phyloP scores from a whole-genome alignment of 2,797 vertebrate species.

The Micropoecilia bifurca region DNA sequence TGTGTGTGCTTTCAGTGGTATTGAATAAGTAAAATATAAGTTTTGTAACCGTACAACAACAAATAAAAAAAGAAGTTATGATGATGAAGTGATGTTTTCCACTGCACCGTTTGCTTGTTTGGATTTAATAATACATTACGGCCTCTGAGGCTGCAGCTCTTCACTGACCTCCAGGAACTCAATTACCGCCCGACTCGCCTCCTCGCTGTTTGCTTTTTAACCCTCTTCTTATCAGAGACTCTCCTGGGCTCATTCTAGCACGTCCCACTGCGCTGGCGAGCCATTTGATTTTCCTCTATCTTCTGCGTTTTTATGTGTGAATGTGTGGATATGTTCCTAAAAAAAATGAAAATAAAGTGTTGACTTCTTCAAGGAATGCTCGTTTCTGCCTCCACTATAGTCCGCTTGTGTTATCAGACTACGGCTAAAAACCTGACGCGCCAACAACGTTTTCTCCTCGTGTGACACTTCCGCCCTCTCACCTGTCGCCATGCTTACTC shows the following conservation, averaged over 20 bases:
- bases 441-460: too few relatives aligned
- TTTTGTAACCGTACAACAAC: constrained; percentile 5
- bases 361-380: constrained; percentile 3
- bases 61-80: background rate
- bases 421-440: background rate
- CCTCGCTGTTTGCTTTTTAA: background rate
- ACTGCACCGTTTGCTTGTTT: background rate
- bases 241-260: background rate
- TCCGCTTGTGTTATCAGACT: constrained; percentile 10
- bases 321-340: background rate
- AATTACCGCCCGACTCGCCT: background rate
- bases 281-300: background rate
- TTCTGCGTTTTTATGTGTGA: background rate
- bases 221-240: background rate
- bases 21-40: constrained; percentile 10
- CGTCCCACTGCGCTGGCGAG: background rate
- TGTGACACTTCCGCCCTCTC: background rate
- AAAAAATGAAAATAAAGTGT: background rate
- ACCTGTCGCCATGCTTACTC: constrained; percentile 32
- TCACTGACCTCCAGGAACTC: background rate
- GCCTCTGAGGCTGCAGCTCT: background rate
- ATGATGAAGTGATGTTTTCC: background rate
- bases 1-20: constrained; percentile 1
- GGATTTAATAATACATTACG: background rate
- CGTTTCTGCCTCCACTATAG: constrained; percentile 14